Evolutionary conservation across 2,113 vertebrate genomes (phyloP).

Genomic region (Arothron firmamentum): DNA sequence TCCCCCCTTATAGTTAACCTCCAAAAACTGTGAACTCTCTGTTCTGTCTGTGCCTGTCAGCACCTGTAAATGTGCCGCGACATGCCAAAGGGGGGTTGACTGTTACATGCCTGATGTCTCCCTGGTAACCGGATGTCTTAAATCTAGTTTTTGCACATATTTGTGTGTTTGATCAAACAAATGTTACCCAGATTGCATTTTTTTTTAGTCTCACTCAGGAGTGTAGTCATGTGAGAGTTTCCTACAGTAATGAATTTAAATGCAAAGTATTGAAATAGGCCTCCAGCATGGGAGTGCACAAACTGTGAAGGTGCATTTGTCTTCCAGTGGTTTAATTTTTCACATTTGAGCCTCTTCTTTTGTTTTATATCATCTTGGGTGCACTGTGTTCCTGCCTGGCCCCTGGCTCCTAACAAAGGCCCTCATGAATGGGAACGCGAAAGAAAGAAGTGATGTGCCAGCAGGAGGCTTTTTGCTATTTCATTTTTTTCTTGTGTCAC

Average conservation of each 20-base stretch:
- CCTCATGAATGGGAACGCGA: slow-evolving; percentile 53
- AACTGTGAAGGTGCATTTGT: slow-evolving; percentile 20
- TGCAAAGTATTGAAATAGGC: background rate
- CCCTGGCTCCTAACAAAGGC: slow-evolving; percentile 54
- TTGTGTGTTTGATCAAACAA: background rate
- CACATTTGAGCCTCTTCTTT: slow-evolving; percentile 28
- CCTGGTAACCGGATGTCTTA: slow-evolving; percentile 17
- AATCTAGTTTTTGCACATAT: background rate
- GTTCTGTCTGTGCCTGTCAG: slow-evolving; percentile 33
- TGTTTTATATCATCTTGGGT: slow-evolving; percentile 34
- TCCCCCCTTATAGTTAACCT: background rate
- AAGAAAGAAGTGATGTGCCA: slow-evolving; percentile 13
- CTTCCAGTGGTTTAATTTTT: slow-evolving; percentile 21
- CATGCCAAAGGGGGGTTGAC: slow-evolving; percentile 24
- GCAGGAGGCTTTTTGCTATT: slow-evolving; percentile 34
- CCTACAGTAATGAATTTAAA: background rate
- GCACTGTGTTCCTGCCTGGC: slow-evolving; percentile 68
- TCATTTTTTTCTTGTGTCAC: slow-evolving; percentile 36
- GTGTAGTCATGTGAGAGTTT: background rate
- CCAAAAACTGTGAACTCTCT: background rate
- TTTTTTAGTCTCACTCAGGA: background rate
- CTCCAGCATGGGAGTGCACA: slow-evolving; percentile 1
- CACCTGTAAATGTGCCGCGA: slow-evolving; percentile 31
- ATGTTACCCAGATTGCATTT: background rate
- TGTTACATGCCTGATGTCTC: slow-evolving; percentile 11